Evolutionary conservation across 2,113 vertebrate species (phyloP).

Genomic region (Empidonax traillii): DNA sequence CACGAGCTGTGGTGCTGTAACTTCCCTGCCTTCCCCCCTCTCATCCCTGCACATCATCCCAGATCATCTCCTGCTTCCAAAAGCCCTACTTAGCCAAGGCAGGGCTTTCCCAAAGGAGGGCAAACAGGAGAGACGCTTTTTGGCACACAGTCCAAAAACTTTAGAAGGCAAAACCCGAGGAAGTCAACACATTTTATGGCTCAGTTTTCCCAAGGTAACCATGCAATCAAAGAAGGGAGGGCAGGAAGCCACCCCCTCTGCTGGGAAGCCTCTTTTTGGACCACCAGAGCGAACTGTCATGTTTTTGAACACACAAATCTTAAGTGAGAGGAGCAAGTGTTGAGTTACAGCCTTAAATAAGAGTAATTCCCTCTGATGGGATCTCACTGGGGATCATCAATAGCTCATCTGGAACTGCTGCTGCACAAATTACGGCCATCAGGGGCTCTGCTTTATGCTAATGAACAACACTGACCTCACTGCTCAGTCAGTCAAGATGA

Average conservation of each 20-base stretch:
- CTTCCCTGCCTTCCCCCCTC: too few relatives aligned
- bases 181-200: neutral
- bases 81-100: rapidly evolving
- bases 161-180: neutral
- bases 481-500: neutral
- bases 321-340: neutral
- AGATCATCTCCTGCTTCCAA: neutral
- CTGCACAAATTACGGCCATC: neutral
- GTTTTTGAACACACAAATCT: neutral
- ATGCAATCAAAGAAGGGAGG: neutral
- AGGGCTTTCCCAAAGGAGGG: neutral
- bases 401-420: neutral
- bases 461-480: neutral
- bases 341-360: neutral
- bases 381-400: constrained; percentile 10
- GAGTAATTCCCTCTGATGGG: neutral
- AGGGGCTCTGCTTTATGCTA: neutral
- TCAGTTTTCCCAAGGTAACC: neutral
- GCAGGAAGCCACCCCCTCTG: neutral
- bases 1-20: rapidly evolving
- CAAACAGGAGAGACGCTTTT: neutral
- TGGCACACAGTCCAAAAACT: neutral
- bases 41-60: neutral
- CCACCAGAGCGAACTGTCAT: neutral
- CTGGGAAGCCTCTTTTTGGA: neutral